Conservation (phyloP, 2,888 invertebrate genomes). For the Nomada fabriciana region DNA sequence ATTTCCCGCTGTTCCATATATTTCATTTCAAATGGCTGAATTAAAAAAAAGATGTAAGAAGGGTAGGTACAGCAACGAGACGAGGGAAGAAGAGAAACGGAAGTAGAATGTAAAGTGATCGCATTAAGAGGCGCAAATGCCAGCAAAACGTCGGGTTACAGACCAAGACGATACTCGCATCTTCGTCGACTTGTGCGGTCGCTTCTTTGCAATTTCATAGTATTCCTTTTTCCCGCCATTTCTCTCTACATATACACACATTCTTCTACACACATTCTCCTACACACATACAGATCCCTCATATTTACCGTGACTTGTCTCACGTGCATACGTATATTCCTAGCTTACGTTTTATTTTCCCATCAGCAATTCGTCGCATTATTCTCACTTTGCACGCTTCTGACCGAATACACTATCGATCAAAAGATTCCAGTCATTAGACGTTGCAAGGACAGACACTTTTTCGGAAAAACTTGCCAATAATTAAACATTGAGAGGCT, state of each 20-base stretch:
- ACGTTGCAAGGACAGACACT: no score
- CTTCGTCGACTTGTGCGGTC: constrained; percentile 69
- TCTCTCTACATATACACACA: background rate
- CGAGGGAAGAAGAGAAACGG: constrained; percentile 30
- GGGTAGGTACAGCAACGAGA: background rate
- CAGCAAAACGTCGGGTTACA: constrained; percentile 45
- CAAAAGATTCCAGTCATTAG: no score
- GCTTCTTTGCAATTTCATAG: constrained; percentile 59
- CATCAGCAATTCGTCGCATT: constrained; percentile 4
- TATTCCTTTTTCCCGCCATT: constrained; percentile 59
- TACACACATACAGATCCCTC: background rate
- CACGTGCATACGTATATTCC: constrained; percentile 7
- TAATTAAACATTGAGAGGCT: no score
- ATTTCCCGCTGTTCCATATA: background rate
- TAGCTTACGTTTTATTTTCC: constrained; percentile 28
- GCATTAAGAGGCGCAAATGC: constrained; percentile 40
- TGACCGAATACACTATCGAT: no score
- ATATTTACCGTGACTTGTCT: constrained; percentile 23
- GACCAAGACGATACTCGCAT: constrained; percentile 32
- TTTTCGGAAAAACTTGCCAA: no score
- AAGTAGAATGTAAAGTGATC: constrained; percentile 49
- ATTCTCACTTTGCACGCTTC: no score
- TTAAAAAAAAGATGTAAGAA: background rate
- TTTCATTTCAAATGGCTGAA: background rate
- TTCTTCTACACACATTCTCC: background rate